Percentiles rank a stretch among this genome's conserved stretches.
Evolutionary conservation across 2,888 invertebrate genomes (phyloP).

Genomic region (Parnassius glacialis): DNA sequence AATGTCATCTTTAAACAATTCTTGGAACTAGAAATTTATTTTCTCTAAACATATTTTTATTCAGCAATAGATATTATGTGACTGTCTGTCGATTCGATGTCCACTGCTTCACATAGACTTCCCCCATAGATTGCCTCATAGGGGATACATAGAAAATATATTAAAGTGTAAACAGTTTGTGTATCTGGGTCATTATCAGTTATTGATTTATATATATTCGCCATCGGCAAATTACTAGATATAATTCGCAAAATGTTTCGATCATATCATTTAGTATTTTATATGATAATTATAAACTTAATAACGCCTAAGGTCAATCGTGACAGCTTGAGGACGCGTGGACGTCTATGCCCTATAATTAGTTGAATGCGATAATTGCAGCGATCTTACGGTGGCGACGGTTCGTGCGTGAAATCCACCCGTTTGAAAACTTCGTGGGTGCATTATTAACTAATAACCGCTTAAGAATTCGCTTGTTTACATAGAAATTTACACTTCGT

Average conservation of each 20-base stretch:
- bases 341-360: conserved; percentile 10
- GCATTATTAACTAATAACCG: background rate
- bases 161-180: no score
- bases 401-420: conserved; percentile 23
- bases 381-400: conserved; percentile 7
- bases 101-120: no score
- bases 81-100: no score
- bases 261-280: conserved; percentile 1
- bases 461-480: conserved; percentile 3
- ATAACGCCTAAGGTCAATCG: conserved; percentile 15
- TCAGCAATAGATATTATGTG: no score
- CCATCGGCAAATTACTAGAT: no score
- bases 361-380: conserved; percentile 7
- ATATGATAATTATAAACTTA: conserved; percentile 12
- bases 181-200: background rate
- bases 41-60: no score
- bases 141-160: no score
- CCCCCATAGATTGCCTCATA: no score
- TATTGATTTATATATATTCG: background rate
- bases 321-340: conserved; percentile 14
- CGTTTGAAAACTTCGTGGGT: conserved; percentile 14
- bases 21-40: no score
- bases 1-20: no score
- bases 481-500: conserved; percentile 8
- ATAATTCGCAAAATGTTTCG: no score